A percentile compares a stretch with the other conserved stretches of the same genome.
phyloP scores from a whole-genome alignment of 2,797 vertebrate species.

The Sparidentex hasta region DNA sequence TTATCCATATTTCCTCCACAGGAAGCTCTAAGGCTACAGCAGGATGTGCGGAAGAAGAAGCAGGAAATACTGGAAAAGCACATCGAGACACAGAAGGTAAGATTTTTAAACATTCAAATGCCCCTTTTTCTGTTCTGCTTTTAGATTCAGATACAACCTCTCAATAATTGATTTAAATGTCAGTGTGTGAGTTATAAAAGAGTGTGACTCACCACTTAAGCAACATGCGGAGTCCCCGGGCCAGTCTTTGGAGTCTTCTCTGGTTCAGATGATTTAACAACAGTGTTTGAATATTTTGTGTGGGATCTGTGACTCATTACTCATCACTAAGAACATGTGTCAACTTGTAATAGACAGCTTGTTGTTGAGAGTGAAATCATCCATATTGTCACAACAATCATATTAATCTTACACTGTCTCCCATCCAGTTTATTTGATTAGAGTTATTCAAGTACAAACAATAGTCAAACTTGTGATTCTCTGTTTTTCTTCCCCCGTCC shows the following conservation, averaged over 20 bases:
- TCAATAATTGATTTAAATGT: neutral
- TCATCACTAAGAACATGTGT: neutral
- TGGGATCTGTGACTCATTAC: slow-evolving; percentile 2
- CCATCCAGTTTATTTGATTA: neutral
- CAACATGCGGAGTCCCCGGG: neutral
- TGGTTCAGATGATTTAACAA: neutral
- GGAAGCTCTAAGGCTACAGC: slow-evolving; percentile 95
- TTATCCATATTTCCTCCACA: slow-evolving; percentile 64
- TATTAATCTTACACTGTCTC: too few relatives aligned
- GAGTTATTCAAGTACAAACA: neutral
- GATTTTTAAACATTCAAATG: neutral
- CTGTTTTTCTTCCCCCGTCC: neutral
- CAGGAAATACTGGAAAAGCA: slow-evolving; percentile 98
- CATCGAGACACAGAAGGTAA: slow-evolving; percentile 98
- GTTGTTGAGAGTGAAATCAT: neutral
- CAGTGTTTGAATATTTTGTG: neutral
- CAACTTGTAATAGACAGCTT: neutral
- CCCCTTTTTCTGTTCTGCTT: neutral
- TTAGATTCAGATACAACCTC: neutral
- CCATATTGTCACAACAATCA: neutral
- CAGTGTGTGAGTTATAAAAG: slow-evolving; percentile 1
- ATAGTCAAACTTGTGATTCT: neutral
- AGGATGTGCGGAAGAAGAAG: slow-evolving; percentile 97
- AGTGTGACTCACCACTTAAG: neutral
- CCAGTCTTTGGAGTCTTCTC: neutral